Conservation (phyloP, 2,888 invertebrate genomes). For the Harpagoxenus sublaevis region DNA sequence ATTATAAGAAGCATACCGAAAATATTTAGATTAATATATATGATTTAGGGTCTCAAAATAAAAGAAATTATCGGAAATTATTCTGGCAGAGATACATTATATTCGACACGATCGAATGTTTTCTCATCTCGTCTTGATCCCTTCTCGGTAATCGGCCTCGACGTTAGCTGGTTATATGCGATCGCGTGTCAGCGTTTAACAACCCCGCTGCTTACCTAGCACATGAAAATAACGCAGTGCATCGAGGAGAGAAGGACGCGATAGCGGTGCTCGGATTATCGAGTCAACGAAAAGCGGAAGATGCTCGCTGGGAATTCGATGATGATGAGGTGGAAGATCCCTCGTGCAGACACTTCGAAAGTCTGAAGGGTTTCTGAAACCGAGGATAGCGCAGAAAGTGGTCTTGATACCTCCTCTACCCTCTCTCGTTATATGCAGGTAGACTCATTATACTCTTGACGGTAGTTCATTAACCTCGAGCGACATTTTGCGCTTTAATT, state of each 20-base stretch:
- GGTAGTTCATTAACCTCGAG: conserved; percentile 58
- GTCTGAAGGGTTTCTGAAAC: conserved; percentile 69
- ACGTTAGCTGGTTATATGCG: conserved; percentile 30
- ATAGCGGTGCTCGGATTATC: conserved; percentile 23
- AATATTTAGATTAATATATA: not conserved
- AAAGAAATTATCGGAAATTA: conserved; percentile 16
- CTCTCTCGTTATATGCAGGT: conserved; percentile 70
- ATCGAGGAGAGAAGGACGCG: conserved; percentile 17
- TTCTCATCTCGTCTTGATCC: conserved; percentile 22
- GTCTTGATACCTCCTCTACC: conserved; percentile 66
- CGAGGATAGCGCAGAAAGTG: conserved; percentile 68
- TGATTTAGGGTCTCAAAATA: not conserved
- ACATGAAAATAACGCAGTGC: conserved; percentile 33
- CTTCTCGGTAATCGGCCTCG: not conserved
- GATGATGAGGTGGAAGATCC: conserved; percentile 63
- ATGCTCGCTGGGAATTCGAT: conserved; percentile 61
- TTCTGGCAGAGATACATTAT: not conserved
- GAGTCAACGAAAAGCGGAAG: conserved; percentile 49
- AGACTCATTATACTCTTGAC: conserved; percentile 64
- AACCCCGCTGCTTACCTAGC: not conserved
- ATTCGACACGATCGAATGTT: conserved; percentile 1
- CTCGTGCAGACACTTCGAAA: conserved; percentile 69
- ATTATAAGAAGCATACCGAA: not conserved
- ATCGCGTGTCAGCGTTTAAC: conserved; percentile 46
- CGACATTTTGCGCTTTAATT: conserved; percentile 59